phyloP scores from a whole-genome alignment of 2,888 invertebrate genomes.

The Hydrotaea diabolus region DNA sequence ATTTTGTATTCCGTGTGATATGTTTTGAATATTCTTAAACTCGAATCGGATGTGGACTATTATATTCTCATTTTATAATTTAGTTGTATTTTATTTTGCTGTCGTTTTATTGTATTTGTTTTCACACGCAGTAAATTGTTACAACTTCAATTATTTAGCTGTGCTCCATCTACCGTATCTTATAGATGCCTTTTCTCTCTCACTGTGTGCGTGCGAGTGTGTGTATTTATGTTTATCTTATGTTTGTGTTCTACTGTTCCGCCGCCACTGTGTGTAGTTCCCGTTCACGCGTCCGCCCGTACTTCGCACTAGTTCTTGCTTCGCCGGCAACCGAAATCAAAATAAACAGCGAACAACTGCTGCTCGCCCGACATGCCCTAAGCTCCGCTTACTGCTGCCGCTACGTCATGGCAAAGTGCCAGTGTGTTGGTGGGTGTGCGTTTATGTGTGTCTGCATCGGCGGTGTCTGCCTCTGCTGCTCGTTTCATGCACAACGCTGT shows the following conservation, averaged over 20 bases:
- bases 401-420: constrained; percentile 19
- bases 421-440: constrained; percentile 26
- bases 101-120: constrained; percentile 28
- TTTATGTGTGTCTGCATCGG: background rate
- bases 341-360: constrained; percentile 55
- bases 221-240: constrained; percentile 47
- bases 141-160: constrained; percentile 33
- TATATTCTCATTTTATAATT: constrained; percentile 47
- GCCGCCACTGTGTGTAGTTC: constrained; percentile 42
- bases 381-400: constrained; percentile 61
- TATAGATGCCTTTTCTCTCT: constrained; percentile 50
- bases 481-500: constrained; percentile 35
- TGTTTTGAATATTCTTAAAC: constrained; percentile 18
- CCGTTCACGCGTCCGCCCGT: constrained; percentile 38
- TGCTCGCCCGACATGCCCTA: constrained; percentile 50
- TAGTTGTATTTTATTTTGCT: constrained; percentile 21
- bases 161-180: constrained; percentile 26
- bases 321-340: constrained; percentile 64
- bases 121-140: constrained; percentile 56
- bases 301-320: constrained; percentile 41
- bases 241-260: constrained; percentile 48
- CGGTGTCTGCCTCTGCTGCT: constrained; percentile 11
- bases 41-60: constrained; percentile 52
- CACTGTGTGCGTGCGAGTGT: constrained; percentile 8
- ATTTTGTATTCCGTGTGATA: background rate